A percentile compares a stretch with the other conserved stretches of the same genome.
Conservation (phyloP, 2,797 vertebrate genomes). For the Pipistrellus pipistrellus region DNA sequence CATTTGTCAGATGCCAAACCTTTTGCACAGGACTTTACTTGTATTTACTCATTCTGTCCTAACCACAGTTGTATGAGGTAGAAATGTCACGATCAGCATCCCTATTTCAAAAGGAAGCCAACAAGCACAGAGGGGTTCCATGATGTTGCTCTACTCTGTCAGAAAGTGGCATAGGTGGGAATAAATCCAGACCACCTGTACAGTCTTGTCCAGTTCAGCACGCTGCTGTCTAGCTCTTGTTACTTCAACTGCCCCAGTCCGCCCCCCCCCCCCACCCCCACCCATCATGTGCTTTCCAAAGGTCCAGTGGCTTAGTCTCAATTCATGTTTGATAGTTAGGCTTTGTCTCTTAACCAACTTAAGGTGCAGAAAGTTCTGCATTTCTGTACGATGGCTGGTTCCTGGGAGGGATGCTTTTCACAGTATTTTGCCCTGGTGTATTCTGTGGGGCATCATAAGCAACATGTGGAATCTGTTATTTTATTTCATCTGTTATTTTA, state of each 20-base stretch:
- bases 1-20: neutral
- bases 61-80: neutral
- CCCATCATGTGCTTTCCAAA: neutral
- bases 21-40: neutral
- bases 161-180: neutral
- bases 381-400: neutral
- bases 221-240: neutral
- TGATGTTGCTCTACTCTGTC: neutral
- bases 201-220: neutral
- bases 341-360: neutral
- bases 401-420: neutral
- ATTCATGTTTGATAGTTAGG: neutral
- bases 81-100: neutral
- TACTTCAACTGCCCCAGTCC: accelerated
- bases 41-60: neutral
- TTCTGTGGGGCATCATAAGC: neutral
- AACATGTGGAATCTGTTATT: slow-evolving; percentile 36
- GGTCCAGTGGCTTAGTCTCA: neutral
- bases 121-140: neutral
- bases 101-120: neutral
- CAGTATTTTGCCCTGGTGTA: neutral
- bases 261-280: accelerated
- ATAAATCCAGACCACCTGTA: neutral
- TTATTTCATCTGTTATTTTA: slow-evolving; percentile 33
- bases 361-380: neutral